phyloP scores from a whole-genome alignment of 2,888 invertebrate genomes.

The Eumerus sabulonum region DNA sequence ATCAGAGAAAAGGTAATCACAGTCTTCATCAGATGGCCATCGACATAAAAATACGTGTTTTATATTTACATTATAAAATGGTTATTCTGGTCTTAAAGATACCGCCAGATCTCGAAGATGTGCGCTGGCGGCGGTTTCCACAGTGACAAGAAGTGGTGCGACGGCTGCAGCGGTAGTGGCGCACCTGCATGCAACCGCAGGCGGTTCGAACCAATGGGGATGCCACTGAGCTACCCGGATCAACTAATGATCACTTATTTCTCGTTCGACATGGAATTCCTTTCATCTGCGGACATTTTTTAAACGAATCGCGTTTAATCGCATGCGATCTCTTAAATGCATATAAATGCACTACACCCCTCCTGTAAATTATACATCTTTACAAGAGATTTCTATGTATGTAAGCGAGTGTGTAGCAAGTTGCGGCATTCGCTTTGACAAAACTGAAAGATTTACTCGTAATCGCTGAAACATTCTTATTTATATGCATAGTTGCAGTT shows the following conservation, averaged over 20 bases:
- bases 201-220: constrained; percentile 36
- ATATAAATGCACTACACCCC: constrained; percentile 46
- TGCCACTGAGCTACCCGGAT: constrained; percentile 69
- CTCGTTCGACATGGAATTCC: constrained; percentile 74
- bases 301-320: constrained; percentile 63
- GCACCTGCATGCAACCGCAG: constrained; percentile 65
- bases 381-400: no score
- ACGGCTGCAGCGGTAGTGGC: constrained; percentile 19
- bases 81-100: constrained; percentile 64
- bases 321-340: constrained; percentile 64
- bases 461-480: no score
- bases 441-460: no score
- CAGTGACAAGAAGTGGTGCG: no score
- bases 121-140: constrained; percentile 1
- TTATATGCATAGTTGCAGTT: background rate
- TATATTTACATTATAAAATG: constrained; percentile 69
- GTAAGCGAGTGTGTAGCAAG: no score
- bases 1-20: constrained; percentile 65
- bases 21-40: constrained; percentile 66
- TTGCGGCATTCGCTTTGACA: no score
- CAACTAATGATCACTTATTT: constrained; percentile 74
- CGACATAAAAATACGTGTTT: constrained; percentile 70
- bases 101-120: constrained; percentile 60
- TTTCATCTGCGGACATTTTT: constrained; percentile 73
- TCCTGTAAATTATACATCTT: constrained; percentile 49